Percentiles rank a stretch among this genome's conserved stretches.
Evolutionary conservation across 1,140 invertebrate genomes (phyloP).

Genomic region (Cydia fagiglandana): DNA sequence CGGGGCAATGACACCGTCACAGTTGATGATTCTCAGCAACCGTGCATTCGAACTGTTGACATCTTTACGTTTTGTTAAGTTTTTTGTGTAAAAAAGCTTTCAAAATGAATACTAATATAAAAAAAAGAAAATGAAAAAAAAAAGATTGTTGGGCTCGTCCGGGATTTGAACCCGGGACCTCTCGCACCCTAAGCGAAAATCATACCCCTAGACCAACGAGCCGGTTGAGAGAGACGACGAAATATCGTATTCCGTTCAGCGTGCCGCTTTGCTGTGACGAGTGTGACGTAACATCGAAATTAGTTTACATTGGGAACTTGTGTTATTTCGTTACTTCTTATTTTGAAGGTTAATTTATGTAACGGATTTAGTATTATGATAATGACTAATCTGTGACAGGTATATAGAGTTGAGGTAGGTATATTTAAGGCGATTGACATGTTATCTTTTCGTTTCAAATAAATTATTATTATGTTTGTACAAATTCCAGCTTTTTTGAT

Average conservation of each 20-base stretch:
- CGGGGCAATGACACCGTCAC: constrained; percentile 24
- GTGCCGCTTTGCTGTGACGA: background rate
- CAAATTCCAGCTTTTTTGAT: too few species aligned
- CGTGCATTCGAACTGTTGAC: background rate
- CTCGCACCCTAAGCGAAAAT: constrained; percentile 52
- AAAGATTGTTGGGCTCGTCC: constrained; percentile 38
- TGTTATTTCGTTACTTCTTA: background rate
- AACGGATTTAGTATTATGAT: background rate
- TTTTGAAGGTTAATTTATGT: background rate
- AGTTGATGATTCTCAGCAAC: background rate
- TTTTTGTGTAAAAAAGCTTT: background rate
- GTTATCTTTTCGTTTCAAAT: too few species aligned
- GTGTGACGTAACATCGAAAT: background rate
- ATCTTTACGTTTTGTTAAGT: background rate
- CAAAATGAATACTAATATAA: background rate
- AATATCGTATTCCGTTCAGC: constrained; percentile 4
- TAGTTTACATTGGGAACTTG: background rate
- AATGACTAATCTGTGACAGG: background rate
- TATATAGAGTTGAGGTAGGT: too few species aligned
- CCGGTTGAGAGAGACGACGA: constrained; percentile 27
- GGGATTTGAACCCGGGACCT: constrained; percentile 40
- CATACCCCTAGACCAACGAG: constrained; percentile 47
- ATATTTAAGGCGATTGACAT: too few species aligned
- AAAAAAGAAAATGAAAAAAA: constrained; percentile 27
- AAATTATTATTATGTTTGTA: too few species aligned